Evolutionary conservation across 2,888 invertebrate species (phyloP).

Genomic region (Sepiola atlantica): DNA sequence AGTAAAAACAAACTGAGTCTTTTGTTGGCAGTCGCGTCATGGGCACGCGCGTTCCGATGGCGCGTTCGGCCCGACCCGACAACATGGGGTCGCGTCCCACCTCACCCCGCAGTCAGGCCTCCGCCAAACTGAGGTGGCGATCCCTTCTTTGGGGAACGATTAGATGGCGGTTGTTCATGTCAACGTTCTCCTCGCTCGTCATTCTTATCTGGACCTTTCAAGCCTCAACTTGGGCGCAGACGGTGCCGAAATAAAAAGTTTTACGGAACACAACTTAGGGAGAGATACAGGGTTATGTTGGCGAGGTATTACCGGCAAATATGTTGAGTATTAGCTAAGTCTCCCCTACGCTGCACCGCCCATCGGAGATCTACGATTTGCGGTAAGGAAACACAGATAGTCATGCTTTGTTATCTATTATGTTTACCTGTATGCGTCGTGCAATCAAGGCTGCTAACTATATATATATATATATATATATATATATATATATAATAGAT

Average conservation of each 20-base stretch:
- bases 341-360: slow-evolving; percentile 67
- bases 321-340: slow-evolving; percentile 60
- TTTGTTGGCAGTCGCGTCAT: not conserved
- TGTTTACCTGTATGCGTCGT: not conserved
- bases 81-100: not conserved
- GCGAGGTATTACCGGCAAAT: slow-evolving; percentile 53
- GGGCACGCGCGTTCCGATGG: not conserved
- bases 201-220: not conserved
- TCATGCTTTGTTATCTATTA: not conserved
- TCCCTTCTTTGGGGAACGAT: not conserved
- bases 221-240: not conserved
- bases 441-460: too few relatives aligned
- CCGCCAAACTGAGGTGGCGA: not conserved
- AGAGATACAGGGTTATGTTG: slow-evolving; percentile 56
- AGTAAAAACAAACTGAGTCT: not conserved
- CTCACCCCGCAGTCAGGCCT: not conserved
- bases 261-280: slow-evolving; percentile 59
- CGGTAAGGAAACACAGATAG: slow-evolving; percentile 52
- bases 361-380: slow-evolving; percentile 58
- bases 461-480: too few relatives aligned
- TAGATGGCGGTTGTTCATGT: not conserved
- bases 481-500: too few relatives aligned
- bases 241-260: not conserved
- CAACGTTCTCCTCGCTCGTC: not conserved
- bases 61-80: not conserved